phyloP scores from a whole-genome alignment of 2,888 invertebrate genomes.

The Lutraria lutraria region DNA sequence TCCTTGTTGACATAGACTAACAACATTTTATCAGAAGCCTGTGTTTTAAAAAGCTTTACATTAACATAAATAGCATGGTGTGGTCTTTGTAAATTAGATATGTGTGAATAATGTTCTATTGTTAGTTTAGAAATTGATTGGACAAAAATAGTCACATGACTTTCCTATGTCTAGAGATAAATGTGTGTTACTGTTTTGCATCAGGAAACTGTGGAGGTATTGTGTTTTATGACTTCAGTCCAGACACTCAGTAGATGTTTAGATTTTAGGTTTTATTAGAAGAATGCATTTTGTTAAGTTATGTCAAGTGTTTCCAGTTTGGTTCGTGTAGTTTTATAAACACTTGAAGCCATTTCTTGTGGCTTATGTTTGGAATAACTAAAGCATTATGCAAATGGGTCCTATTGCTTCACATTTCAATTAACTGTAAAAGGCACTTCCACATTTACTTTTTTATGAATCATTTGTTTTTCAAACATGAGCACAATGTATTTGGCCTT shows the following conservation, averaged over 20 bases:
- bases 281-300: background rate
- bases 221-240: constrained; percentile 8
- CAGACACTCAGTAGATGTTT: background rate
- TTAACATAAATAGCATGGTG: background rate
- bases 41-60: too few relatives aligned
- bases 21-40: too few relatives aligned
- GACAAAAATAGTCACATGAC: too few relatives aligned
- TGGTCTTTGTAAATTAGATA: background rate
- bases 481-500: too few relatives aligned
- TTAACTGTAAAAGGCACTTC: too few relatives aligned
- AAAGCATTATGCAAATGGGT: too few relatives aligned
- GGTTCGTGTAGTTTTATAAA: background rate
- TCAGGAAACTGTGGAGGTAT: background rate
- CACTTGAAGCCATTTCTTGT: too few relatives aligned
- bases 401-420: too few relatives aligned
- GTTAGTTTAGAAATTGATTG: background rate
- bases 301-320: background rate
- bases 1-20: too few relatives aligned
- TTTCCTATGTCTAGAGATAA: background rate
- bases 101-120: background rate
- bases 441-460: too few relatives aligned
- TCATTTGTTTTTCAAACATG: too few relatives aligned
- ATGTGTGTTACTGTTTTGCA: background rate
- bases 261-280: background rate
- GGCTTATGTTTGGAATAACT: too few relatives aligned